A percentile compares a stretch with the other conserved stretches of the same genome.
These are phyloP conservation scores for Sitta europaea DNA, from an alignment of 2,113 vertebrate species.

Conservation along the genomic window DNA sequence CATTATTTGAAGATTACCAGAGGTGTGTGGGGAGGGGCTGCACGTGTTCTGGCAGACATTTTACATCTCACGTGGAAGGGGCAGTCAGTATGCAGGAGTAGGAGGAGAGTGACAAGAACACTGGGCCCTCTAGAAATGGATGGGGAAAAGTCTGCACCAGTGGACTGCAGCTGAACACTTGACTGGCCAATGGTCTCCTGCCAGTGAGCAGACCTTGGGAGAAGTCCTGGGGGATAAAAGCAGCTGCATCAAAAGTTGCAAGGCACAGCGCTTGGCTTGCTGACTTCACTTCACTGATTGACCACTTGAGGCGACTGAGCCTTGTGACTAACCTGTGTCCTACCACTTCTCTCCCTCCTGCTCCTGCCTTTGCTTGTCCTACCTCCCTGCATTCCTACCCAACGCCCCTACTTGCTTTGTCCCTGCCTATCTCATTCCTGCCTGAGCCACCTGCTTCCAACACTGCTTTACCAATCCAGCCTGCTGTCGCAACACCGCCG, in stretches of 20 bases:
- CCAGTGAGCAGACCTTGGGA: neutral
- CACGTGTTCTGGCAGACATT: neutral
- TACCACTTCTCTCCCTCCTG: too few species aligned
- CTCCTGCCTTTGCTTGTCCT: neutral
- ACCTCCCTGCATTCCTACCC: neutral
- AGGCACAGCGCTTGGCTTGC: neutral
- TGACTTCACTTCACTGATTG: neutral
- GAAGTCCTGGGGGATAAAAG: neutral
- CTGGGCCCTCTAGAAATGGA: neutral
- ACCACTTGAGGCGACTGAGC: neutral
- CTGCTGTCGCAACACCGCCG: fast-evolving
- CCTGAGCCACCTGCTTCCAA: neutral
- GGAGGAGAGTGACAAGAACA: fast-evolving
- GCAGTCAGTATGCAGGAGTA: neutral
- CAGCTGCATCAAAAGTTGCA: neutral
- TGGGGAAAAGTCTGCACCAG: neutral
- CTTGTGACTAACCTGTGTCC: neutral
- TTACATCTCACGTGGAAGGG: fast-evolving
- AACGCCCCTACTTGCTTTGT: neutral
- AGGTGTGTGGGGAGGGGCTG: neutral
- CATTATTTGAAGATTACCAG: neutral
- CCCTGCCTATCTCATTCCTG: neutral
- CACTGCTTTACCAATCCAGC: fast-evolving
- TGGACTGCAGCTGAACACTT: neutral
- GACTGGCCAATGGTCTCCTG: too few species aligned